Evolutionary conservation across 2,797 vertebrate species (phyloP).

Genomic region (Phrynocephalus forsythii): DNA sequence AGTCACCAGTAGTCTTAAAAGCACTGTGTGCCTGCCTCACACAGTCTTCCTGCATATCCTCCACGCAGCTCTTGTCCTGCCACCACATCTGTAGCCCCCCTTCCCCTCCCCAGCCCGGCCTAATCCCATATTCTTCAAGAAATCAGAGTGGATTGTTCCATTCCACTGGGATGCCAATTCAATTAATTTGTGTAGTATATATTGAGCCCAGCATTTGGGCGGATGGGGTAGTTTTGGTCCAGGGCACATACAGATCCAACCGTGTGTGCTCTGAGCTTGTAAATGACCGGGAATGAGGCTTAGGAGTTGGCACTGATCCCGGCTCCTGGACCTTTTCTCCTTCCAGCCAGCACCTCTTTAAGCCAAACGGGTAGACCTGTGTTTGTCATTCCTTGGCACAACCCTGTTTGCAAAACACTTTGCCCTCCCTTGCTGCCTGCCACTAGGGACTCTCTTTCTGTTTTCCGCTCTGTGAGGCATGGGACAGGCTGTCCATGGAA

Average conservation of each 20-base stretch:
- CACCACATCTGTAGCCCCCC: background rate
- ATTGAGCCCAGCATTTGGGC: constrained; percentile 26
- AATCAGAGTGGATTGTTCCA: constrained; percentile 11
- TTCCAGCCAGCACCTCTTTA: constrained; percentile 20
- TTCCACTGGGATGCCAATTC: background rate
- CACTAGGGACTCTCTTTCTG: constrained; percentile 50
- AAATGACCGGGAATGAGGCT: constrained; percentile 22
- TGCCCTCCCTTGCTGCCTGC: constrained; percentile 55
- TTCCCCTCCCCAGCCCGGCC: too few relatives aligned
- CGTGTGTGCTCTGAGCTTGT: constrained; percentile 27
- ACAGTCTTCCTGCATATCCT: background rate
- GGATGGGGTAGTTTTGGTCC: constrained; percentile 42
- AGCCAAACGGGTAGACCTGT: constrained; percentile 33
- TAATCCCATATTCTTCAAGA: background rate
- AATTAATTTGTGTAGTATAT: constrained; percentile 16
- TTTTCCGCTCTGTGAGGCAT: constrained; percentile 41
- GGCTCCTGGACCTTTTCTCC: background rate
- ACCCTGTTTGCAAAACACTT: constrained; percentile 65
- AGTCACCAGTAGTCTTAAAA: background rate
- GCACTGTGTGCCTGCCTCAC: background rate
- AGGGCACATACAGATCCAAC: constrained; percentile 42
- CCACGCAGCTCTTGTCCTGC: background rate
- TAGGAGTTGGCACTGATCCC: background rate
- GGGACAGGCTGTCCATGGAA: constrained; percentile 71
- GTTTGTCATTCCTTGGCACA: constrained; percentile 37